Evolutionary conservation across 1,140 invertebrate genomes (phyloP).

Genomic region (Plectrocnemia conspersa): DNA sequence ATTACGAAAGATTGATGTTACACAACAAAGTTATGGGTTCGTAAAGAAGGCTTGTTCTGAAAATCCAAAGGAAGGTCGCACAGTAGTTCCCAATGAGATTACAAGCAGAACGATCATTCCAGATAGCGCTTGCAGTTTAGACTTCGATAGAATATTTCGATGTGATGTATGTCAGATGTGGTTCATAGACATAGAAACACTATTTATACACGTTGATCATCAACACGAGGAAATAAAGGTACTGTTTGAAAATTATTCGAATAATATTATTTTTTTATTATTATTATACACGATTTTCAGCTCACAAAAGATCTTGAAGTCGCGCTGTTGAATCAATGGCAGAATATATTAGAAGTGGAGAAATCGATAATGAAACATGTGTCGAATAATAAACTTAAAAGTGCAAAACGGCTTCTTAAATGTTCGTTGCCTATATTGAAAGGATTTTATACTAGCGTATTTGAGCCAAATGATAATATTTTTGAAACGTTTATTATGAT

Average conservation of each 20-base stretch:
- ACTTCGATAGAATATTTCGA: constrained; percentile 6
- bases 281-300: constrained; percentile 13
- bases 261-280: not conserved
- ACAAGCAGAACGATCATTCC: not conserved
- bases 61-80: too few relatives aligned
- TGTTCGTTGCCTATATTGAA: constrained; percentile 4
- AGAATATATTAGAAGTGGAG: constrained; percentile 15
- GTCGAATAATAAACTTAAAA: constrained; percentile 13
- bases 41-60: too few relatives aligned
- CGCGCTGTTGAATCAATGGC: constrained; percentile 17
- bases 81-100: not conserved
- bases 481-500: constrained; percentile 13
- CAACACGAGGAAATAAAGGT: constrained; percentile 13
- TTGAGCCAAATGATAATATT: constrained; percentile 4
- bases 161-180: constrained; percentile 17
- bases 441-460: constrained; percentile 3
- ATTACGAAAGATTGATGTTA: too few relatives aligned
- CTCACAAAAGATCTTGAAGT: constrained; percentile 9
- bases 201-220: constrained; percentile 7
- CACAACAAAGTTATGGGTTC: too few relatives aligned
- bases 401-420: constrained; percentile 11
- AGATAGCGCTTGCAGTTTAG: not conserved
- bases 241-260: not conserved
- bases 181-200: constrained; percentile 12
- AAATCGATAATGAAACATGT: constrained; percentile 12